Conservation (phyloP, 2,888 invertebrate genomes). For the Leucozona laternaria region DNA sequence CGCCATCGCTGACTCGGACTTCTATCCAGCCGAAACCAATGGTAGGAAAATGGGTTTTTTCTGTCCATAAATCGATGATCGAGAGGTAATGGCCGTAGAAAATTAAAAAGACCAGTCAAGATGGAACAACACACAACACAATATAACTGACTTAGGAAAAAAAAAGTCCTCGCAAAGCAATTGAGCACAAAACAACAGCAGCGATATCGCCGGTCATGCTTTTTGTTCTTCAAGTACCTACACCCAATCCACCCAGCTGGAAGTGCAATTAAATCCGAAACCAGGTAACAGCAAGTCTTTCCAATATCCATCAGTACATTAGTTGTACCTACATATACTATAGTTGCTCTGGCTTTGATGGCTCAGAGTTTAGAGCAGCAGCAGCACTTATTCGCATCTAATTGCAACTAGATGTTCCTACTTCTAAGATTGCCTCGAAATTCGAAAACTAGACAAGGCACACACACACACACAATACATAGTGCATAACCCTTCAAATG, state of each 20-base stretch:
- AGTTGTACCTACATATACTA: conserved; percentile 1
- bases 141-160: conserved; percentile 1
- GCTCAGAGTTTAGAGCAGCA: conserved; percentile 77
- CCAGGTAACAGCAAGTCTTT: conserved; percentile 51
- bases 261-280: conserved; percentile 74
- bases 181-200: conserved; percentile 39
- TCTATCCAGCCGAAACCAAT: conserved; percentile 58
- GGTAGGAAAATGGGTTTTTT: conserved; percentile 68
- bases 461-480: conserved; percentile 5
- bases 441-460: conserved; percentile 41
- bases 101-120: conserved; percentile 69
- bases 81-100: conserved; percentile 73
- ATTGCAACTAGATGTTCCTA: conserved; percentile 72
- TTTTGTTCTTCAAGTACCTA: conserved; percentile 47
- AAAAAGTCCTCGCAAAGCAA: conserved; percentile 60
- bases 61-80: conserved; percentile 74
- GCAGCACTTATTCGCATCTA: conserved; percentile 71
- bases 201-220: conserved; percentile 56
- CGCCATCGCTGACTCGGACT: conserved; percentile 48
- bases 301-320: conserved; percentile 40
- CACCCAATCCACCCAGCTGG: conserved; percentile 73
- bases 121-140: conserved; percentile 23
- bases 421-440: conserved; percentile 36
- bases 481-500: conserved; percentile 53
- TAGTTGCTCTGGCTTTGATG: conserved; percentile 77